These are phyloP conservation scores for Onychostoma macrolepis DNA, from an alignment of 2,113 vertebrate genomes.

Conservation along the genomic window DNA sequence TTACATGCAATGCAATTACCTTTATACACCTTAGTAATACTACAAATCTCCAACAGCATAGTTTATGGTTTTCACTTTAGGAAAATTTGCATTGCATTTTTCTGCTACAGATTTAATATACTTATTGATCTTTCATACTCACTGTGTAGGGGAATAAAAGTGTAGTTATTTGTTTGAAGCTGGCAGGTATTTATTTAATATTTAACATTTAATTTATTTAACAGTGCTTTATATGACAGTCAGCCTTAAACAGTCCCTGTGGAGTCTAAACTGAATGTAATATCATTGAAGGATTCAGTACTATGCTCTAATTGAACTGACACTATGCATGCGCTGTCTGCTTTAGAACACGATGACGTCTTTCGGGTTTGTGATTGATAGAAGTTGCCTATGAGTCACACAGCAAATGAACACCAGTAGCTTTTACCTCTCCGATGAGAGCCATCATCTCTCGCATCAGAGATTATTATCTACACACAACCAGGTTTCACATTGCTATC, in stretches of 20 bases:
- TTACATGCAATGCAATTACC: too few species aligned
- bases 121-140: not conserved
- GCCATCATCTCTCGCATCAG: constrained; percentile 9
- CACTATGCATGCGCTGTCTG: not conserved
- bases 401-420: constrained; percentile 14
- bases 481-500: not conserved
- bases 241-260: constrained; percentile 1
- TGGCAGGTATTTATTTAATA: too few species aligned
- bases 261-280: constrained; percentile 9
- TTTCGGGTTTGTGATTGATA: not conserved
- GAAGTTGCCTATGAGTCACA: constrained; percentile 29
- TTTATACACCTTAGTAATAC: too few species aligned
- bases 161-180: not conserved
- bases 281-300: constrained; percentile 9
- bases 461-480: constrained; percentile 1
- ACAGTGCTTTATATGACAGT: constrained; percentile 8
- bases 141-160: not conserved
- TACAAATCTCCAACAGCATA: not conserved
- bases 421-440: constrained; percentile 29
- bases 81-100: not conserved
- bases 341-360: not conserved
- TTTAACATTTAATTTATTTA: too few species aligned
- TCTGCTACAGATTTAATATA: not conserved
- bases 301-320: constrained; percentile 31
- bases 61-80: not conserved